Conservation (phyloP, 2,888 invertebrate species). For the Philereme transversata region DNA sequence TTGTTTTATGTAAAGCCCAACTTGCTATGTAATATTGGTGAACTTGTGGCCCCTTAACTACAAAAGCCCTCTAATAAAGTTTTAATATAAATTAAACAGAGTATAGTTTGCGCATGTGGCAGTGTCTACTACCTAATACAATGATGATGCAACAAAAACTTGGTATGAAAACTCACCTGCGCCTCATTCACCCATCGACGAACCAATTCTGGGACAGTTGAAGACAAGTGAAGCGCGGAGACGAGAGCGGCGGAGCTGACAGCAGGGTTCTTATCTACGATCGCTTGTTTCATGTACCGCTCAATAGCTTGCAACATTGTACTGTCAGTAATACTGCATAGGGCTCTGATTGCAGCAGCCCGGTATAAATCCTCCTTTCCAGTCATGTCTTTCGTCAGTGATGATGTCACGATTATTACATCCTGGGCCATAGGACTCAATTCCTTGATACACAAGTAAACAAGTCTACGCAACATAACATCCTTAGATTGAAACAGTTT, state of each 20-base stretch:
- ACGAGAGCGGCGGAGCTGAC: constrained; percentile 99
- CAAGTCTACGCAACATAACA: constrained; percentile 96
- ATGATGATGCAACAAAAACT: no score
- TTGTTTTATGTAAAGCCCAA: no score
- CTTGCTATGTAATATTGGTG: no score
- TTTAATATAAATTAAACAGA: no score
- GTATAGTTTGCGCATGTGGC: no score
- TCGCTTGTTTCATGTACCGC: constrained; percentile 99
- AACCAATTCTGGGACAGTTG: constrained; percentile 95
- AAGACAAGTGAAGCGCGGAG: constrained; percentile 91
- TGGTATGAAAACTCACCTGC: constrained; percentile 75
- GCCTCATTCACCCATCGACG: constrained; percentile 99
- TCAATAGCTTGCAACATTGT: constrained; percentile 98
- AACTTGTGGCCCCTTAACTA: no score
- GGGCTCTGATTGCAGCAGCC: constrained; percentile 97
- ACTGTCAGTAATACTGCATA: constrained; percentile 98
- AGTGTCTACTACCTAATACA: no score
- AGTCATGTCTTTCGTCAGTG: constrained; percentile 99
- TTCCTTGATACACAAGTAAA: constrained; percentile 98
- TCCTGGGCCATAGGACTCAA: constrained; percentile 97
- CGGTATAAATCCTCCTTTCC: constrained; percentile 94
- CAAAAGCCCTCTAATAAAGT: no score
- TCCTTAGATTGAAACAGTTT: constrained; percentile 99
- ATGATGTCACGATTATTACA: constrained; percentile 99
- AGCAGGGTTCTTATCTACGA: constrained; percentile 98